Conservation (phyloP, 2,113 vertebrate genomes). For the Felis chaus region DNA sequence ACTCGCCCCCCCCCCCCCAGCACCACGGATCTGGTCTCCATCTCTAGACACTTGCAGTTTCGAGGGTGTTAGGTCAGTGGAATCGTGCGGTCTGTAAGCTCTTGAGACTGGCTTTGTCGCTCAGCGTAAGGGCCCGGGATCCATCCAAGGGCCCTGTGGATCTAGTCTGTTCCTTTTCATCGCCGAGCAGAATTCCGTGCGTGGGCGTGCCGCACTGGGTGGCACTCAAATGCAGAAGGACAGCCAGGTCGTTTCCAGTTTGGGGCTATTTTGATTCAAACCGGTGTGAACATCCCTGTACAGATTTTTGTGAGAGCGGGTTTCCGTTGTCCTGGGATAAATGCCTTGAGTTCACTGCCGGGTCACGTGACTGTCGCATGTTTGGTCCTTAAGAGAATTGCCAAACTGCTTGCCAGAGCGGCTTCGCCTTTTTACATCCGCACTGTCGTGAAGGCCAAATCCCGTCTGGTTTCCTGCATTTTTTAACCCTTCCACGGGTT, state of each 20-base stretch:
- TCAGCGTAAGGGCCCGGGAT: fast-evolving
- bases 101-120: no score
- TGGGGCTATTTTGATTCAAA: neutral
- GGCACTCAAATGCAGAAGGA: neutral
- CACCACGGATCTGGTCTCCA: neutral
- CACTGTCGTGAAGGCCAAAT: neutral
- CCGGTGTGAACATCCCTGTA: fast-evolving
- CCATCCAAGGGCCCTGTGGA: neutral
- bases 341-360: fast-evolving
- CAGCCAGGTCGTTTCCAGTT: neutral
- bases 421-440: no score
- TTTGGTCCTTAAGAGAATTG: neutral
- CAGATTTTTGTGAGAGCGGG: neutral
- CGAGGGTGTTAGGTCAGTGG: neutral
- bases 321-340: no score
- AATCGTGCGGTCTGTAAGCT: fast-evolving
- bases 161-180: no score
- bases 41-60: no score
- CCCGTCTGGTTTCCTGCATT: neutral
- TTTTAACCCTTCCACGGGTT: neutral
- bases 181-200: fast-evolving
- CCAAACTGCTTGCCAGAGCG: no score
- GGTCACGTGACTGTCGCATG: fast-evolving
- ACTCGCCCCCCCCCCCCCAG: neutral
- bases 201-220: fast-evolving